Evolutionary conservation across 2,113 vertebrate species (phyloP).

Genomic region (Alces alces): DNA sequence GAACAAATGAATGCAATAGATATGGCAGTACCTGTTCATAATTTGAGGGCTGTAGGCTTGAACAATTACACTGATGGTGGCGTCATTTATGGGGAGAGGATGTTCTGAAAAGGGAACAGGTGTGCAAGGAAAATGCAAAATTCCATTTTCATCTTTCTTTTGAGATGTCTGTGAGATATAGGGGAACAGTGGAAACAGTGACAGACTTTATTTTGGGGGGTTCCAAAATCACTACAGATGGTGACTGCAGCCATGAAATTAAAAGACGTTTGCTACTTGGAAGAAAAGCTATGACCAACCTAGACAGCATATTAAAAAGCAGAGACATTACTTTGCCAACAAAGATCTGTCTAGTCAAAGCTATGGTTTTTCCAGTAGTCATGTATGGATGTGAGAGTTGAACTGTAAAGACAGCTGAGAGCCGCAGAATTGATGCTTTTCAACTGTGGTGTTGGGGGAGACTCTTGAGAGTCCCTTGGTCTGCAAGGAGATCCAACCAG

Average conservation of each 20-base stretch:
- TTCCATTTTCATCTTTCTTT: slow-evolving; percentile 9
- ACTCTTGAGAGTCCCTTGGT: neutral
- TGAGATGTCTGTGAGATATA: neutral
- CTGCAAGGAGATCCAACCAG: neutral
- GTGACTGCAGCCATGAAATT: neutral
- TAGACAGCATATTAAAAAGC: neutral
- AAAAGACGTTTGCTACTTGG: neutral
- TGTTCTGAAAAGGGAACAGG: neutral
- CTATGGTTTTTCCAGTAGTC: neutral
- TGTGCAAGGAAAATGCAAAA: neutral
- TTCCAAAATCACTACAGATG: neutral
- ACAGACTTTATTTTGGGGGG: neutral
- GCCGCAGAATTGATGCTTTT: neutral
- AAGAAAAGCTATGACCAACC: neutral
- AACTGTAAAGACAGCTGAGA: neutral
- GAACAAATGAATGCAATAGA: neutral
- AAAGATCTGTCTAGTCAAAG: neutral
- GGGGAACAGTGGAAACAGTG: neutral
- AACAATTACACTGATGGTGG: neutral
- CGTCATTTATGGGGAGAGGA: neutral
- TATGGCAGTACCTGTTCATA: neutral
- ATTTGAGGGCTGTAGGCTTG: neutral
- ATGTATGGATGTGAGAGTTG: neutral
- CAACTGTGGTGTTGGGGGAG: neutral
- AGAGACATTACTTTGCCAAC: neutral